Evolutionary conservation across 2,113 vertebrate genomes (phyloP).

Genomic region (Anguilla rostrata): DNA sequence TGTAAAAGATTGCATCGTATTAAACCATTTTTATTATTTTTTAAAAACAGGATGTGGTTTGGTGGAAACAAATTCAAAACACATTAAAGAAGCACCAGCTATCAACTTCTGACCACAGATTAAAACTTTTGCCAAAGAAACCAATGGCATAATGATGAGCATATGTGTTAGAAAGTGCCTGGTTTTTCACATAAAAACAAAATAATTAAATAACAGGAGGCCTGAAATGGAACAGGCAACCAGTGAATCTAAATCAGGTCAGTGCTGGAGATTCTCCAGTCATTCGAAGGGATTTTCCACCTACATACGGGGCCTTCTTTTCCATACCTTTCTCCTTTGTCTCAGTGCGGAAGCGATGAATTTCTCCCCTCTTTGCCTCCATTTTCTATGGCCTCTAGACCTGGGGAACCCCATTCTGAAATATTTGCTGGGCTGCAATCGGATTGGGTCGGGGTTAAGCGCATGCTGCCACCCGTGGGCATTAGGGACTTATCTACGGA

Average conservation of each 20-base stretch:
- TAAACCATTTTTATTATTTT: background rate
- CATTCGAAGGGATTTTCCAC: background rate
- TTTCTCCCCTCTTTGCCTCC: background rate
- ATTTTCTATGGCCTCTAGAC: background rate
- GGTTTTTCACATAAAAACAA: background rate
- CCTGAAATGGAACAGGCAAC: background rate
- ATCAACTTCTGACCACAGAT: background rate
- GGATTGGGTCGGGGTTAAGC: slow-evolving; percentile 54
- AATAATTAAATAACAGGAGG: background rate
- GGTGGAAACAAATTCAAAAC: background rate
- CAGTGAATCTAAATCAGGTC: background rate
- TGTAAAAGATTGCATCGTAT: background rate
- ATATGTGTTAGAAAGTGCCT: background rate
- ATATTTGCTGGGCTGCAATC: slow-evolving; percentile 47
- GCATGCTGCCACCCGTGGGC: slow-evolving; percentile 33
- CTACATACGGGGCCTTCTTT: too few relatives aligned
- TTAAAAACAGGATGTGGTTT: background rate
- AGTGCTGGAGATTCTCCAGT: background rate
- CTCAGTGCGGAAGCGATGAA: background rate
- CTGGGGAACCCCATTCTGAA: slow-evolving; percentile 24
- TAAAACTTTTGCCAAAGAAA: background rate
- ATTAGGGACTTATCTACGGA: slow-evolving; percentile 55
- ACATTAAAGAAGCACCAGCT: background rate
- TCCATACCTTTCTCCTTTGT: background rate
- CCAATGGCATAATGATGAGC: background rate